Evolutionary conservation across 2,797 vertebrate species (phyloP).

Genomic region (Enteromius treurensis): DNA sequence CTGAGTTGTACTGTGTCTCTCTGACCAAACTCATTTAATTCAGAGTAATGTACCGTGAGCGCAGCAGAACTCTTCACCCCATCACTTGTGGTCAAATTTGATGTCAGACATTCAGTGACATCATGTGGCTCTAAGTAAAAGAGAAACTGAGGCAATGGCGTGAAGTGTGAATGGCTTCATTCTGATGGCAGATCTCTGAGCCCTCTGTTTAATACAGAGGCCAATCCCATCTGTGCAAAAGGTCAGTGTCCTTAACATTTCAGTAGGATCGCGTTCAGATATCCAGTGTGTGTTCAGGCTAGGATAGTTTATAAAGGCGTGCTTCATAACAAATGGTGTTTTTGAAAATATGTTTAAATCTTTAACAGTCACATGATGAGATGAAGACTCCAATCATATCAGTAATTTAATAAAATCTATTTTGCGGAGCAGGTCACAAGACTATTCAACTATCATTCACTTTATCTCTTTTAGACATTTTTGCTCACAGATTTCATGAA

Average conservation of each 20-base stretch:
- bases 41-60: conserved; percentile 6
- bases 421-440: neutral
- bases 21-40: conserved; percentile 18
- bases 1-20: neutral
- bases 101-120: conserved; percentile 18
- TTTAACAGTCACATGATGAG: neutral
- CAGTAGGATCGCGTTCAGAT: conserved; percentile 1
- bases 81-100: conserved; percentile 16
- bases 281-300: neutral
- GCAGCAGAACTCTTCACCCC: conserved; percentile 26
- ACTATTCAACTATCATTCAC: neutral
- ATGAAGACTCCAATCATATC: neutral
- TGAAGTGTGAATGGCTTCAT: conserved; percentile 7
- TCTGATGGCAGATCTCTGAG: neutral
- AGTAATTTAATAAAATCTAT: neutral
- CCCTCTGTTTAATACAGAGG: conserved; percentile 11
- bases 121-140: conserved; percentile 31
- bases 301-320: neutral
- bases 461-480: neutral
- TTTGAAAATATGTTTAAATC: neutral
- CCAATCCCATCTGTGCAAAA: conserved; percentile 11
- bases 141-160: conserved; percentile 22
- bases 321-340: neutral
- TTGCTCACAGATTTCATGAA: neutral
- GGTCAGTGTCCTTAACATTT: conserved; percentile 11